These are phyloP conservation scores for Drosophila asahinai DNA, from an alignment of 1,140 invertebrate genomes.

Conservation along the genomic window DNA sequence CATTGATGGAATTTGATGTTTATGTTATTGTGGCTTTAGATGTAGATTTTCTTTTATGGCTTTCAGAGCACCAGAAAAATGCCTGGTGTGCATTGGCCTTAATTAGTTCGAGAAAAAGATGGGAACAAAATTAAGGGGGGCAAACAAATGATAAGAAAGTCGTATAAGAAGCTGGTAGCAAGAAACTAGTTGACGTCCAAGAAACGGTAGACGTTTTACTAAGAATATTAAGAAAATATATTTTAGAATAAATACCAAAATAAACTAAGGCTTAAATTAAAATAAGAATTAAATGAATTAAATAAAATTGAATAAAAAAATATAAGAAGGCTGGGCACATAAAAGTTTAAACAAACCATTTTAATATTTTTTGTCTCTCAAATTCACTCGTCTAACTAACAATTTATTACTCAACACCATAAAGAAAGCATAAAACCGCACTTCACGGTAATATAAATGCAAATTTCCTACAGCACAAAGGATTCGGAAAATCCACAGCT, in stretches of 20 bases:
- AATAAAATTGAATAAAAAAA: too few relatives aligned
- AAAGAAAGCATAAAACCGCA: too few relatives aligned
- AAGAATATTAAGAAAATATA: not conserved
- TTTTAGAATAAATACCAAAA: not conserved
- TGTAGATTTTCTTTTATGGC: conserved; percentile 51
- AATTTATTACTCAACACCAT: not conserved
- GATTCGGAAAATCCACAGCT: conserved; percentile 2
- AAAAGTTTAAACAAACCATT: not conserved
- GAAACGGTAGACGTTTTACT: not conserved
- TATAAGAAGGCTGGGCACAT: too few relatives aligned
- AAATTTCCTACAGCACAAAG: conserved; percentile 17
- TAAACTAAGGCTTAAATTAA: too few relatives aligned
- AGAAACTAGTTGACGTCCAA: conserved; percentile 20
- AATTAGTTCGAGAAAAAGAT: conserved; percentile 50
- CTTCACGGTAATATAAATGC: conserved; percentile 13
- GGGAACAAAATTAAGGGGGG: not conserved
- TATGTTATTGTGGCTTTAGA: conserved; percentile 57
- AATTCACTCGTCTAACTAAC: not conserved
- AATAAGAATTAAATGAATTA: too few relatives aligned
- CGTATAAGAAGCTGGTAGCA: conserved; percentile 2
- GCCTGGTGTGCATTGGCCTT: conserved; percentile 67
- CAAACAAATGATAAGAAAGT: conserved; percentile 32
- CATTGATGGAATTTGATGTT: conserved; percentile 76
- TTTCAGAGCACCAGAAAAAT: conserved; percentile 29
- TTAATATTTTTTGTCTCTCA: not conserved